Evolutionary conservation across 2,113 vertebrate genomes (phyloP).

Genomic region (Tupaia chinensis): DNA sequence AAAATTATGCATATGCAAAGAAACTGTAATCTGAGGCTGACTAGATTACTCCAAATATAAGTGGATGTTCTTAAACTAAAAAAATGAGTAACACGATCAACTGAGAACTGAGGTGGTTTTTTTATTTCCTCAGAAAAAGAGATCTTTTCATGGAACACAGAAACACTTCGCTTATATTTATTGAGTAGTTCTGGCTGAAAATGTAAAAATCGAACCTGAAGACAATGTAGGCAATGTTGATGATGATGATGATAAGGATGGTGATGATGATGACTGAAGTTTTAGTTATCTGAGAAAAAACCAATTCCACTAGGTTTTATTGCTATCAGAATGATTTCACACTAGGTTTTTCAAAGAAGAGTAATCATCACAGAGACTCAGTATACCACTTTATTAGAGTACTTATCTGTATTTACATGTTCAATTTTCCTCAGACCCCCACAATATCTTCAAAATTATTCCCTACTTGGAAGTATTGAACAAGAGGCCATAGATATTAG

Average conservation of each 20-base stretch:
- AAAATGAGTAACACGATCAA: not conserved
- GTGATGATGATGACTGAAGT: not conserved
- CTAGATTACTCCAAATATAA: not conserved
- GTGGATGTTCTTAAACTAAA: conserved; percentile 32
- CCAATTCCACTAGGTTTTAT: not conserved
- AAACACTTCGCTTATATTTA: not conserved
- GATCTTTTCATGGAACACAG: not conserved
- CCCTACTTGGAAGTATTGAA: not conserved
- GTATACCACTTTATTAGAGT: not conserved
- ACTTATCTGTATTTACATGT: not conserved
- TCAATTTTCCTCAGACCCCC: not conserved
- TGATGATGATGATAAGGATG: not conserved
- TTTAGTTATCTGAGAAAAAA: not conserved
- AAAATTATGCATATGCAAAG: not conserved
- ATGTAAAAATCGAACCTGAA: not conserved
- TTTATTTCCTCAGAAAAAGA: not conserved
- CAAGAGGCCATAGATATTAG: not conserved
- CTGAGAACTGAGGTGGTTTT: not conserved
- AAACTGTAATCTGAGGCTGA: not conserved
- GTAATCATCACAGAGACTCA: not conserved
- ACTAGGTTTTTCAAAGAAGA: not conserved
- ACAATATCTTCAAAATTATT: not conserved
- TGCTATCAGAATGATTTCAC: not conserved
- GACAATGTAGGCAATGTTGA: not conserved
- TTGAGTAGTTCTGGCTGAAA: not conserved